Evolutionary conservation across 37 sponge, comb jelly and placozoan genomes (phyloP).

Genomic region (Cliona cf. orientalis): DNA sequence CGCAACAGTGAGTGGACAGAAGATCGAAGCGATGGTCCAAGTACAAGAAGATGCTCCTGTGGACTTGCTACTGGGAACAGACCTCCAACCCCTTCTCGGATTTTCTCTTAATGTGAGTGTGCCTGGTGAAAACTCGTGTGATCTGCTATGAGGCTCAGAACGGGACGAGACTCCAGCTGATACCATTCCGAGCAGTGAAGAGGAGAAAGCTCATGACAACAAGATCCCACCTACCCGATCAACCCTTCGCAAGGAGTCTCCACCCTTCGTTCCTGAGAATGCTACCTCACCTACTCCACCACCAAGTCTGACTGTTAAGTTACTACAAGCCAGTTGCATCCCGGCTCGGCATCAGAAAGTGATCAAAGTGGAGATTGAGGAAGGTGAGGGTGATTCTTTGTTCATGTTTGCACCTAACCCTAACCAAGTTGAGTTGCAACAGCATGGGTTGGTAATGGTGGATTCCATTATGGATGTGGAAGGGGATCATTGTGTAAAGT

Average conservation of each 20-base stretch:
- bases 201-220: background rate
- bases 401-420: slow-evolving; percentile 15
- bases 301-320: no score
- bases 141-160: background rate
- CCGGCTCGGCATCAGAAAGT: slow-evolving; percentile 28
- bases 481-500: background rate
- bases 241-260: no score
- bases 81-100: slow-evolving; percentile 48
- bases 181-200: background rate
- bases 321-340: slow-evolving; percentile 38
- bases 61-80: slow-evolving; percentile 54
- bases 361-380: background rate
- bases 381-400: background rate
- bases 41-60: slow-evolving; percentile 56
- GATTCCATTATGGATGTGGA: slow-evolving; percentile 6
- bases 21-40: no score
- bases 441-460: background rate
- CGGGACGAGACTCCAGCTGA: background rate
- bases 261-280: no score
- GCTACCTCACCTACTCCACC: no score
- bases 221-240: no score
- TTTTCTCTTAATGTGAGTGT: slow-evolving; percentile 17
- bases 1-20: background rate
- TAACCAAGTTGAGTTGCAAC: no score
- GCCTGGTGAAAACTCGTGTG: background rate